phyloP scores from a whole-genome alignment of 2,888 invertebrate genomes.

The Trachelus stipa region DNA sequence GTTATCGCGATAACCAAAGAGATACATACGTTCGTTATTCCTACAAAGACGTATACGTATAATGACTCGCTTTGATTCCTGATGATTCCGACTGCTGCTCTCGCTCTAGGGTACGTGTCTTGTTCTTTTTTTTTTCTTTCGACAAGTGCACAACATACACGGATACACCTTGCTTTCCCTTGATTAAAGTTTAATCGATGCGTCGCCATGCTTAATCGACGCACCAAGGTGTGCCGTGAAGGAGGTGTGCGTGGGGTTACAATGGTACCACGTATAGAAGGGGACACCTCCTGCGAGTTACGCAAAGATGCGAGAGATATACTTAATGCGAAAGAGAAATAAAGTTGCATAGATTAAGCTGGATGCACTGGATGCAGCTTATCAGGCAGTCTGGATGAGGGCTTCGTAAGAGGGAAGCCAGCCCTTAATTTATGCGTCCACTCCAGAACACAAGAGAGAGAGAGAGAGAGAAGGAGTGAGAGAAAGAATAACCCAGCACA shows the following conservation, averaged over 20 bases:
- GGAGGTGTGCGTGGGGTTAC: neutral
- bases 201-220: neutral
- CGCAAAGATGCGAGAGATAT: neutral
- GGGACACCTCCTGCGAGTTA: neutral
- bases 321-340: neutral
- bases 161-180: neutral
- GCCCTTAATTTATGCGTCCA: conserved; percentile 58
- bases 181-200: neutral
- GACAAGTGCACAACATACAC: neutral
- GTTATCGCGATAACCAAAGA: conserved; percentile 51
- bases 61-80: neutral
- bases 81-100: neutral
- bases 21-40: neutral
- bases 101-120: neutral
- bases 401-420: conserved; percentile 57
- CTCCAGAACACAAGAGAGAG: conserved; percentile 28
- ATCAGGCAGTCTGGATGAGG: conserved; percentile 35
- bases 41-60: neutral
- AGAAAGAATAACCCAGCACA: conserved; percentile 18
- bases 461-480: conserved; percentile 22
- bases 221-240: neutral
- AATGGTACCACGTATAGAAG: neutral
- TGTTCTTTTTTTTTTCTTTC: neutral
- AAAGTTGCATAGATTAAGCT: neutral
- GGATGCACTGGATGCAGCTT: conserved; percentile 4